Conservation (phyloP, 2,797 vertebrate genomes). For the Enteromius radiatus region DNA sequence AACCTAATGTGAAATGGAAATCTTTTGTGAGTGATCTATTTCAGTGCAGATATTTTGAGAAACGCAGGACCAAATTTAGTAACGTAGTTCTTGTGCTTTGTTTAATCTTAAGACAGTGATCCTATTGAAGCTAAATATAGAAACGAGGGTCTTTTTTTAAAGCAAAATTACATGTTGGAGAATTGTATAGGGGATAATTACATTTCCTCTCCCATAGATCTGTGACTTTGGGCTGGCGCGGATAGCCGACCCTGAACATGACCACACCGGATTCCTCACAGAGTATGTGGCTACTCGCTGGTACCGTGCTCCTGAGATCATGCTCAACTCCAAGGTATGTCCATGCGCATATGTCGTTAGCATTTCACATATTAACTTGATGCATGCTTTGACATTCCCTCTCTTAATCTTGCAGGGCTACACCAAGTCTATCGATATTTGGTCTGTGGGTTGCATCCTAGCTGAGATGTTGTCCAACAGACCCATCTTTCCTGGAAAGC, state of each 20-base stretch:
- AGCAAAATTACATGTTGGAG: neutral
- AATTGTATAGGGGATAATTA: neutral
- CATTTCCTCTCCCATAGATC: constrained; percentile 75
- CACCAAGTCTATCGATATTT: constrained; percentile 93
- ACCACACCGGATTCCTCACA: constrained; percentile 90
- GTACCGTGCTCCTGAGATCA: constrained; percentile 95
- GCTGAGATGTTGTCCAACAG: constrained; percentile 92
- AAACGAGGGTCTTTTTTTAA: neutral
- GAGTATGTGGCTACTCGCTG: constrained; percentile 94
- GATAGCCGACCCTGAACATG: constrained; percentile 89
- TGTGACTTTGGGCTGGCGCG: constrained; percentile 93
- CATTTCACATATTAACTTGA: neutral
- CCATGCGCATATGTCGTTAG: neutral
- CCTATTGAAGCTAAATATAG: neutral
- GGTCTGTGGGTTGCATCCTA: constrained; percentile 94
- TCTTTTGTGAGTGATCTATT: neutral
- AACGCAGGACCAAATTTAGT: constrained; percentile 20
- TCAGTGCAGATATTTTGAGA: constrained; percentile 4
- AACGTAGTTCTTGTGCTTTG: neutral
- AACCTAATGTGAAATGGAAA: neutral
- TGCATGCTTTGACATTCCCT: neutral
- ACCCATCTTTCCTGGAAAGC: constrained; percentile 91
- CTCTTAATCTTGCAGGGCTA: constrained; percentile 80
- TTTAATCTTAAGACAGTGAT: neutral
- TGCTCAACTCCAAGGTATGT: constrained; percentile 91